Conservation (phyloP, 2,113 vertebrate genomes). For the Dasyurus viverrinus region DNA sequence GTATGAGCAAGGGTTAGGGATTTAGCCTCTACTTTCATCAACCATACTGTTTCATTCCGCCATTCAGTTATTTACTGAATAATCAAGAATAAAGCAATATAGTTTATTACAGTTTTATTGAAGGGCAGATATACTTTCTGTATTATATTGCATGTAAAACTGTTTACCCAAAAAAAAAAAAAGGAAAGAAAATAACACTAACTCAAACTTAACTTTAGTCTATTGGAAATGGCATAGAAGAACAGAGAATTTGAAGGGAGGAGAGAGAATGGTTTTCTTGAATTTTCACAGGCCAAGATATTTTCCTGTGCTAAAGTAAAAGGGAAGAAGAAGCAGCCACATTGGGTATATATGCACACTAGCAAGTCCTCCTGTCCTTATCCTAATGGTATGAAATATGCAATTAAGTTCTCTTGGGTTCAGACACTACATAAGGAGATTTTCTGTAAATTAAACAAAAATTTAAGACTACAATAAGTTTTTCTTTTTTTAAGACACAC, state of each 20-base stretch:
- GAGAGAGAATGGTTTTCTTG: slow-evolving; percentile 56
- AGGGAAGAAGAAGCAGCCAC: slow-evolving; percentile 69
- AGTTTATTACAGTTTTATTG: slow-evolving; percentile 87
- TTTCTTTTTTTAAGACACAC: slow-evolving; percentile 65
- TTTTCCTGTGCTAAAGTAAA: slow-evolving; percentile 61
- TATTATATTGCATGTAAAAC: slow-evolving; percentile 88
- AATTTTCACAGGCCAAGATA: slow-evolving; percentile 54
- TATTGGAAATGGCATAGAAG: slow-evolving; percentile 80
- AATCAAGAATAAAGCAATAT: slow-evolving; percentile 89
- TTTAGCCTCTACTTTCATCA: slow-evolving; percentile 83
- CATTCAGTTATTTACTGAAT: slow-evolving; percentile 84
- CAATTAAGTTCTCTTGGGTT: slow-evolving; percentile 74
- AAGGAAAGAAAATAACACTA: slow-evolving; percentile 80
- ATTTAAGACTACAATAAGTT: slow-evolving; percentile 86
- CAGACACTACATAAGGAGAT: slow-evolving; percentile 81
- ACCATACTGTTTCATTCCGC: slow-evolving; percentile 82
- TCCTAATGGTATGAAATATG: slow-evolving; percentile 78
- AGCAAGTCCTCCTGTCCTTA: slow-evolving; percentile 73
- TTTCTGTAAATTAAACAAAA: slow-evolving; percentile 88
- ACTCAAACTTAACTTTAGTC: slow-evolving; percentile 85
- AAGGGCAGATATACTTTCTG: slow-evolving; percentile 89
- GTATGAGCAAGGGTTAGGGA: slow-evolving; percentile 86
- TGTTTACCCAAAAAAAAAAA: slow-evolving; percentile 86
- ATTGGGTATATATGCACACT: slow-evolving; percentile 68
- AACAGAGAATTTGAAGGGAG: slow-evolving; percentile 47